phyloP scores from a whole-genome alignment of 2,797 vertebrate genomes.

The Linurgus olivaceus region DNA sequence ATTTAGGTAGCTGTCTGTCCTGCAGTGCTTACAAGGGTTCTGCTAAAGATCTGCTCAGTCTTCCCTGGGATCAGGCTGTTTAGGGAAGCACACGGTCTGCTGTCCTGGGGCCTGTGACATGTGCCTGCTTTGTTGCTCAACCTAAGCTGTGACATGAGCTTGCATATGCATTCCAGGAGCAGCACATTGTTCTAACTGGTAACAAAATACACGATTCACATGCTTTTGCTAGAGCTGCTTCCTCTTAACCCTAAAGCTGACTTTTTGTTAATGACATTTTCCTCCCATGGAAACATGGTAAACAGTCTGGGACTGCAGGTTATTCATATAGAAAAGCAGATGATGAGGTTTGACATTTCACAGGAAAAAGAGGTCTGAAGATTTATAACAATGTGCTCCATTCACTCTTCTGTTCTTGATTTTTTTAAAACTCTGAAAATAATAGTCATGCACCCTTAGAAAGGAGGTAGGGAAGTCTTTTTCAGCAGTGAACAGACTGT shows the following conservation, averaged over 20 bases:
- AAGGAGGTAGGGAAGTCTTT: not conserved
- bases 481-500: not conserved
- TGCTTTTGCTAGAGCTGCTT: slow-evolving; percentile 17
- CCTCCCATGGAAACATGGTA: not conserved
- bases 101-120: not conserved
- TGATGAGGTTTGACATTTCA: slow-evolving; percentile 18
- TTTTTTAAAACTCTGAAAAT: not conserved
- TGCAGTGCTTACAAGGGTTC: not conserved
- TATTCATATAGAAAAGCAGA: not conserved
- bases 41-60: not conserved
- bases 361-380: not conserved
- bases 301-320: not conserved
- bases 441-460: not conserved
- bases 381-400: not conserved
- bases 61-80: not conserved
- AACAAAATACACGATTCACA: not conserved
- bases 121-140: not conserved
- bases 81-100: not conserved
- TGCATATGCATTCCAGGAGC: not conserved
- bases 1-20: not conserved
- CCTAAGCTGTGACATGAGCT: not conserved
- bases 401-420: not conserved
- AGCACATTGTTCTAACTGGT: not conserved
- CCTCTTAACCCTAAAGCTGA: slow-evolving; percentile 10
- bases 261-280: slow-evolving; percentile 31